Percentiles rank a stretch among this genome's conserved stretches.
These are phyloP conservation scores for Patiria miniata DNA, from an alignment of 35 echinoderm and acorn worm genomes.

Conservation along the genomic window DNA sequence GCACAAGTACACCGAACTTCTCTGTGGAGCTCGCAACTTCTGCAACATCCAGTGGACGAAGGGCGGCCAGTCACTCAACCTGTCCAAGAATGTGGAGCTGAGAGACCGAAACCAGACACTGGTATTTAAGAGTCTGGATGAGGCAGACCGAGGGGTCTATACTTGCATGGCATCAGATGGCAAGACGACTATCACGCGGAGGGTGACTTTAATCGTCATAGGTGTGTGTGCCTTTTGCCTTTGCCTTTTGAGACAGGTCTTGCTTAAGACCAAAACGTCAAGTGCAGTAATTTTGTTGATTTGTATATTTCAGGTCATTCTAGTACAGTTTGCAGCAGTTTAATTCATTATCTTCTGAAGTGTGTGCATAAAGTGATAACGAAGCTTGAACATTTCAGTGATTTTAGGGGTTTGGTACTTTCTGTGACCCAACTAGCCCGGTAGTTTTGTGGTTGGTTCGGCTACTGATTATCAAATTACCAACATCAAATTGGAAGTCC, in stretches of 20 bases:
- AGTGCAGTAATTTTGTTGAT: too few species aligned
- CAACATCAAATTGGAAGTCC: too few species aligned
- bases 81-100: not conserved
- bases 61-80: not conserved
- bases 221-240: not conserved
- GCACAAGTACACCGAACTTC: not conserved
- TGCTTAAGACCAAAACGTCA: too few species aligned
- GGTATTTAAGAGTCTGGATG: not conserved
- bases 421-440: too few species aligned
- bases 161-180: not conserved
- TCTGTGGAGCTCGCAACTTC: not conserved
- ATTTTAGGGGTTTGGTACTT: too few species aligned
- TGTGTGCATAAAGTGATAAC: too few species aligned
- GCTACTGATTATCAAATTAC: too few species aligned
- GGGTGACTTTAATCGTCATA: not conserved
- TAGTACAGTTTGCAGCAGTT: too few species aligned
- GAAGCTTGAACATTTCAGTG: too few species aligned
- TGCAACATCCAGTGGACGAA: not conserved
- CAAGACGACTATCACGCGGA: not conserved
- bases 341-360: too few species aligned
- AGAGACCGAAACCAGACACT: not conserved
- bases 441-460: too few species aligned
- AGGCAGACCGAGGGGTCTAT: not conserved
- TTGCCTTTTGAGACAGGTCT: not conserved
- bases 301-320: too few species aligned